Percentiles rank a stretch among this genome's conserved stretches.
Evolutionary conservation across 2,888 invertebrate species (phyloP).

Genomic region (Agrilus mali): DNA sequence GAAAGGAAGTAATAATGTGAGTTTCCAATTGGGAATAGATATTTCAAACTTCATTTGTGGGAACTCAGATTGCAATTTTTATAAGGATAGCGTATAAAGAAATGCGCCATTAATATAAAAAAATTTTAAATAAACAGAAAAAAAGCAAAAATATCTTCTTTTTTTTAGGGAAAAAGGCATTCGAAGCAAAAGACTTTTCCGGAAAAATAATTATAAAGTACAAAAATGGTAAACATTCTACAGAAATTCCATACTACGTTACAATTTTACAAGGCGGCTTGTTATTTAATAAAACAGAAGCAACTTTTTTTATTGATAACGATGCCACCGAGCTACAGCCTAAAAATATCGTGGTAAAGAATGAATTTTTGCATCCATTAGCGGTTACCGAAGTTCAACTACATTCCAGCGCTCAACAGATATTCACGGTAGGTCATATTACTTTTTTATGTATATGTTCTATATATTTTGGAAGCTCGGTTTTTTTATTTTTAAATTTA

Average conservation of each 20-base stretch:
- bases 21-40: too few relatives aligned
- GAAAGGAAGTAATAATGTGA: too few relatives aligned
- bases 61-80: too few relatives aligned
- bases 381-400: slow-evolving; percentile 60
- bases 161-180: slow-evolving; percentile 41
- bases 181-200: slow-evolving; percentile 40
- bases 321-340: slow-evolving; percentile 27
- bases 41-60: too few relatives aligned
- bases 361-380: slow-evolving; percentile 60
- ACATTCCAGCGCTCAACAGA: slow-evolving; percentile 42
- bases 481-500: slow-evolving; percentile 2
- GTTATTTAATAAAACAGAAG: slow-evolving; percentile 40
- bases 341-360: slow-evolving; percentile 46
- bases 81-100: too few relatives aligned
- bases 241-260: slow-evolving; percentile 52
- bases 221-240: slow-evolving; percentile 33
- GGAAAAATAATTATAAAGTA: slow-evolving; percentile 44
- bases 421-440: slow-evolving; percentile 42
- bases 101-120: too few relatives aligned
- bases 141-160: not conserved
- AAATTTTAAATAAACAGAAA: too few relatives aligned
- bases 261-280: slow-evolving; percentile 46
- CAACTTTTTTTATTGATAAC: slow-evolving; percentile 35
- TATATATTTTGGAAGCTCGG: not conserved
- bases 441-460: not conserved